Conservation (phyloP, 2,113 vertebrate species). For the Cathartes aura region DNA sequence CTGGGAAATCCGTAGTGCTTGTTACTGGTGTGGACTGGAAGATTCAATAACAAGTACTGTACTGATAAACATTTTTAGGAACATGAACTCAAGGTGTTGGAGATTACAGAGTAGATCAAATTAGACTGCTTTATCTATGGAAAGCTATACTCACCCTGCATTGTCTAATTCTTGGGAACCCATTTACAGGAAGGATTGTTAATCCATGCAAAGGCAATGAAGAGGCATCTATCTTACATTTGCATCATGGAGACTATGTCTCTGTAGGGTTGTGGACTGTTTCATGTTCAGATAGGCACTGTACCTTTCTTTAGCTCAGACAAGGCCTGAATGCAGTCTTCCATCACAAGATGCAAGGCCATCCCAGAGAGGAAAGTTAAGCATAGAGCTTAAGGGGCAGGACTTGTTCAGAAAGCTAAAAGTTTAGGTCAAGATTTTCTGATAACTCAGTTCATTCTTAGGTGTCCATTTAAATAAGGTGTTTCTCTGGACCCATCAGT, state of each 20-base stretch:
- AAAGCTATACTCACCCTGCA: neutral
- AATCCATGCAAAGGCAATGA: neutral
- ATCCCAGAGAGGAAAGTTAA: neutral
- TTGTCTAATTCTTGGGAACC: neutral
- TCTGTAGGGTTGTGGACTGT: neutral
- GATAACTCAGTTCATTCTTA: neutral
- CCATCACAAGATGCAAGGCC: neutral
- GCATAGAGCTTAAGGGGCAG: neutral
- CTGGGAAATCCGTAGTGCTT: neutral
- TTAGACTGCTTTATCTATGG: neutral
- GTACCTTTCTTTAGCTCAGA: neutral
- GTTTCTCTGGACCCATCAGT: neutral
- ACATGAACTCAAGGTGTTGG: neutral
- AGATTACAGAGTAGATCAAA: neutral
- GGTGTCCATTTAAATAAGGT: neutral
- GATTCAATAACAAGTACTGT: neutral
- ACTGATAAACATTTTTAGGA: neutral
- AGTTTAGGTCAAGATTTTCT: neutral
- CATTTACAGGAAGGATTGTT: neutral
- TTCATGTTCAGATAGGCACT: neutral
- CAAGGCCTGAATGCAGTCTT: neutral
- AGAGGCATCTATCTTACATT: neutral
- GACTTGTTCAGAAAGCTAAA: neutral
- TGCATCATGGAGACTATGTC: neutral
- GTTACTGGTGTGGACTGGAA: neutral